phyloP scores from a whole-genome alignment of 2,113 vertebrate species.

The Podarcis cretensis region DNA sequence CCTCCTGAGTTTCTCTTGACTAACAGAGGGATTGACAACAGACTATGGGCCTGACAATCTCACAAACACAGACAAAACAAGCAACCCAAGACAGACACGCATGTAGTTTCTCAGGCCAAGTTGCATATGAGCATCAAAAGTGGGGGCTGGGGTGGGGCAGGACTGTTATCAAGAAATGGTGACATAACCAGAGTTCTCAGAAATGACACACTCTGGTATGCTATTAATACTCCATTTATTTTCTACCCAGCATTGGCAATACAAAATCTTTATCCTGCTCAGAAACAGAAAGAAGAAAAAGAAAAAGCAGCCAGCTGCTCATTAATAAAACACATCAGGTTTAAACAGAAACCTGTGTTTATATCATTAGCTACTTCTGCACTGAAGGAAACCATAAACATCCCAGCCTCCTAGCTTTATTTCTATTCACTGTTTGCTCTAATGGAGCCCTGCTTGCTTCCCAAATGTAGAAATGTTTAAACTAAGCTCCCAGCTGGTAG shows the following conservation, averaged over 20 bases:
- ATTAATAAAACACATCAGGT: slow-evolving; percentile 19
- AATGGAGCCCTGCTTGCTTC: slow-evolving; percentile 15
- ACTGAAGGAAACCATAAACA: slow-evolving; percentile 44
- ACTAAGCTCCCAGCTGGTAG: neutral
- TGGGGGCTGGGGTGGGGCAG: slow-evolving; percentile 1
- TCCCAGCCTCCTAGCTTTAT: slow-evolving; percentile 32
- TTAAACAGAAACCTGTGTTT: slow-evolving; percentile 48
- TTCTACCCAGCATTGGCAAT: slow-evolving; percentile 39
- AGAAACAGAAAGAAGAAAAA: slow-evolving; percentile 36
- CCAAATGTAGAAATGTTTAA: neutral
- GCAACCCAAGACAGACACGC: neutral
- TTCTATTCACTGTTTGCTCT: slow-evolving; percentile 40
- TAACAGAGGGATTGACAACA: neutral
- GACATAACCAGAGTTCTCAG: slow-evolving; percentile 36
- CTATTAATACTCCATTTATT: slow-evolving; percentile 53
- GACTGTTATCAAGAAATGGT: slow-evolving; percentile 33
- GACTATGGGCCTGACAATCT: neutral
- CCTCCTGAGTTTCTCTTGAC: neutral
- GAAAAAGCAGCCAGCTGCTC: slow-evolving; percentile 60
- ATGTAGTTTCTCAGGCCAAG: slow-evolving; percentile 39
- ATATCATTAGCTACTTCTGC: slow-evolving; percentile 52
- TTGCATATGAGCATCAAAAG: slow-evolving; percentile 31
- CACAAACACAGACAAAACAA: neutral
- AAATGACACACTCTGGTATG: slow-evolving; percentile 32
- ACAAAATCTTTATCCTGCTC: slow-evolving; percentile 59